Base-by-base conservation (phyloP, 2,113 vertebrate genomes). In the Lophius piscatorius region DNA sequence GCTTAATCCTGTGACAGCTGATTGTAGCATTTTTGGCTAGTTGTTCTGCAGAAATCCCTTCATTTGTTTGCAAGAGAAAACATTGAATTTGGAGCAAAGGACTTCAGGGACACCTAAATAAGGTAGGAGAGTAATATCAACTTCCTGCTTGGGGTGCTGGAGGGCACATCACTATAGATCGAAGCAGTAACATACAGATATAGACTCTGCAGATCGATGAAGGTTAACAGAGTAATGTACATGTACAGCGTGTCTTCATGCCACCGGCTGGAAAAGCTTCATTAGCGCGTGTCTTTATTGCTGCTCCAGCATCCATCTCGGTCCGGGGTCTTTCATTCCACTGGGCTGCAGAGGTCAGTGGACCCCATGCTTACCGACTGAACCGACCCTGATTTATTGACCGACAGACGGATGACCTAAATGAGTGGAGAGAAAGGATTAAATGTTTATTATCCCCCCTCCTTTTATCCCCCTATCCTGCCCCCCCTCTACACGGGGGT, bases 401-500 rank as follows among this genome's bases (percentile, higher is more conserved):
- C 78, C 61, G 42, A 84, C 77, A 78, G 72, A 78, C 70, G 11
- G 63, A 56, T 91, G 85, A 83, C 85, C 87, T 77, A 87, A 85
- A 89, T 87, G 71, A 86, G 57, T 29, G 64, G 42, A 76, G 73
- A 72, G 78, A 75, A 81, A 79, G 82, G 85, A 88, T 88, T 85
- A 80, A 74, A 67, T 81, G 78, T 89, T 82, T 87, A 80, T 89
- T 82, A 83, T 84, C 77, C 71, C 77, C 71, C 28, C 58, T 80
- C 48, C 42, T 61, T 68, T 80, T 72, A 81, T 80, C 82, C 71
- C 39, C 24, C 23, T 59, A 52, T 56, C 62, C 42, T 23, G 48
- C 44, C 59, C 57, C 44, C 63, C 52, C 63, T 66, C 70, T 48
- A 41, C n/a, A n/a, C n/a, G 56, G 39, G n/a, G 17, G 61, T 41